Evolutionary conservation across 1,140 invertebrate species (phyloP).

Genomic region (Anastrepha ludens): DNA sequence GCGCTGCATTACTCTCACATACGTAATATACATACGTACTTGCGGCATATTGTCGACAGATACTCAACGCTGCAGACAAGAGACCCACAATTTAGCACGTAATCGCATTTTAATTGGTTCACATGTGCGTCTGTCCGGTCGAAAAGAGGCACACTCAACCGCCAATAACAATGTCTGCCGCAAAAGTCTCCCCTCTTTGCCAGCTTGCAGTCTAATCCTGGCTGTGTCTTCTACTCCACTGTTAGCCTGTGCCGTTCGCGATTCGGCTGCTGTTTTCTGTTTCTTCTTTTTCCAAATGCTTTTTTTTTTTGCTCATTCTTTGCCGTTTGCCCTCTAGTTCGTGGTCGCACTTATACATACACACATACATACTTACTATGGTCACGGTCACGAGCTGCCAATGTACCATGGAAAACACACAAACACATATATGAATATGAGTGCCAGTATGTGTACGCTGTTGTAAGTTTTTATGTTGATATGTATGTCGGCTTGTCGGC

Average conservation of each 20-base stretch:
- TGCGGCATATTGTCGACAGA: constrained; percentile 23
- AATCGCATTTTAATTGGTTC: constrained; percentile 53
- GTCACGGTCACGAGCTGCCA: constrained; percentile 27
- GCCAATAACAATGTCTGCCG: background rate
- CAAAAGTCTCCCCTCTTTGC: background rate
- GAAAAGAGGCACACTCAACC: background rate
- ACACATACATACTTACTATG: background rate
- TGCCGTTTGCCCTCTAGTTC: constrained; percentile 13
- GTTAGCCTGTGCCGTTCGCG: background rate
- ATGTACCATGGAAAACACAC: background rate
- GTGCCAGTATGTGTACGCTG: no score
- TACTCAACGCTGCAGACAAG: constrained; percentile 38
- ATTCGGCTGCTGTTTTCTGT: constrained; percentile 7
- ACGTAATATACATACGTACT: background rate
- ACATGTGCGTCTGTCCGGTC: constrained; percentile 23
- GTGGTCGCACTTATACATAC: background rate
- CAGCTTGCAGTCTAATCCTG: background rate
- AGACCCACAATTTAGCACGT: constrained; percentile 48
- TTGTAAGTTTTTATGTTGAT: no score
- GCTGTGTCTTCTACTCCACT: background rate
- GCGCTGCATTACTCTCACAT: background rate
- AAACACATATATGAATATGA: background rate
- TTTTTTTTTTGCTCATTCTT: constrained; percentile 14
- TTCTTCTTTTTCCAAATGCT: constrained; percentile 14
- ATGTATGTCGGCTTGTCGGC: background rate